These are phyloP conservation scores for Lordiphosa fenestrarum DNA, from an alignment of 2,888 invertebrate species.

Conservation along the genomic window DNA sequence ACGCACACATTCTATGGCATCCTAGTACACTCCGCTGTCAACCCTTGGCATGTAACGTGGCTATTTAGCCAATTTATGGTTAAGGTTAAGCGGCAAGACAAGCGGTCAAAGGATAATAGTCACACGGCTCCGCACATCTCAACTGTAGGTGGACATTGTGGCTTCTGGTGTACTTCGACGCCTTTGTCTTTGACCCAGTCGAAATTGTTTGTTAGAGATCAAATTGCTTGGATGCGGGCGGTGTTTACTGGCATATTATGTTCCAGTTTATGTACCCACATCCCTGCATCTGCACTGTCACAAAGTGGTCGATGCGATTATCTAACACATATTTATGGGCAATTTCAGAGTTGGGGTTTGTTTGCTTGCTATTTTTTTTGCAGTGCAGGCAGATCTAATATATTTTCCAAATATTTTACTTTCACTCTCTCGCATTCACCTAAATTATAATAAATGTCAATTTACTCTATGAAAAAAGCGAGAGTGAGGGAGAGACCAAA, in stretches of 20 bases:
- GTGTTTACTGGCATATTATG: slow-evolving; percentile 63
- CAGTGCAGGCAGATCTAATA: slow-evolving; percentile 19
- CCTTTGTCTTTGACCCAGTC: slow-evolving; percentile 62
- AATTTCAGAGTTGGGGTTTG: neutral
- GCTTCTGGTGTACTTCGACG: slow-evolving; percentile 32
- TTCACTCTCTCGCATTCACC: slow-evolving; percentile 8
- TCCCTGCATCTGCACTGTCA: slow-evolving; percentile 38
- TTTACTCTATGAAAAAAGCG: slow-evolving; percentile 29
- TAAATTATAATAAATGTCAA: slow-evolving; percentile 76
- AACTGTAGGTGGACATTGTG: slow-evolving; percentile 26
- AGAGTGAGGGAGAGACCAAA: too few species aligned
- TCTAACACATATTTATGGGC: neutral
- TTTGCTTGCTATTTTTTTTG: neutral
- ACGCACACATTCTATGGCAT: slow-evolving; percentile 16
- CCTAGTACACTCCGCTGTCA: slow-evolving; percentile 58
- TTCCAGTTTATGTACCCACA: slow-evolving; percentile 45
- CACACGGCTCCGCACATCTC: slow-evolving; percentile 35
- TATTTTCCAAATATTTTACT: slow-evolving; percentile 38
- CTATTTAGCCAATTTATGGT: slow-evolving; percentile 76
- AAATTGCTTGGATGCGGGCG: slow-evolving; percentile 54
- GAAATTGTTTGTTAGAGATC: slow-evolving; percentile 69
- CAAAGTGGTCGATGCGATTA: slow-evolving; percentile 22
- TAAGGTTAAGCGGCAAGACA: slow-evolving; percentile 56
- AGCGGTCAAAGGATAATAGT: slow-evolving; percentile 76
- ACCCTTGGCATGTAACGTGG: slow-evolving; percentile 57